phyloP scores from a whole-genome alignment of 2,888 invertebrate genomes.

The Ptilodon capucinus region DNA sequence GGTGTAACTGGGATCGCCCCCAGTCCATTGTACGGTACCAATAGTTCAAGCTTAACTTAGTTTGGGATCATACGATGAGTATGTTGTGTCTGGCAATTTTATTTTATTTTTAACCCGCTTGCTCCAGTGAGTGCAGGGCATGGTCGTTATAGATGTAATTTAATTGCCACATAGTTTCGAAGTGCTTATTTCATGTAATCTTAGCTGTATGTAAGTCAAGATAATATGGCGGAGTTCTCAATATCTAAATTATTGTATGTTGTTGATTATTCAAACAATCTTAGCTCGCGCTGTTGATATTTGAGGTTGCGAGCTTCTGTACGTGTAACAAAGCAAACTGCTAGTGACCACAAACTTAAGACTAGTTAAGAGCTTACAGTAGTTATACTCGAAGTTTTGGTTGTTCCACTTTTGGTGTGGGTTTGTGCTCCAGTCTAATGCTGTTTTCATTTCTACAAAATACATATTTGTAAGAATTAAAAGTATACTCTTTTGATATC shows the following conservation, averaged over 20 bases:
- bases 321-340: constrained; percentile 1
- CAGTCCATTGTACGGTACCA: too few relatives aligned
- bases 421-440: too few relatives aligned
- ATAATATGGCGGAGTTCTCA: background rate
- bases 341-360: constrained; percentile 5
- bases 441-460: too few relatives aligned
- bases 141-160: too few relatives aligned
- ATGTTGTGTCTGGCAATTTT: too few relatives aligned
- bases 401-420: background rate
- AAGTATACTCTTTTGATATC: too few relatives aligned
- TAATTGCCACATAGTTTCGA: background rate
- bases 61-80: too few relatives aligned
- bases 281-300: background rate
- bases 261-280: background rate
- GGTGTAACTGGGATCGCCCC: too few relatives aligned
- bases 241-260: background rate
- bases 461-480: too few relatives aligned
- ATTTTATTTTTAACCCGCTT: too few relatives aligned
- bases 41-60: too few relatives aligned
- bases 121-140: too few relatives aligned
- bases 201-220: background rate
- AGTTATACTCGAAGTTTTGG: background rate
- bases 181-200: background rate
- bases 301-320: background rate
- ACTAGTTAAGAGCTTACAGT: background rate